Base-by-base conservation (phyloP, 2,888 invertebrate species). In the Agonopterix subpropinquella region DNA sequence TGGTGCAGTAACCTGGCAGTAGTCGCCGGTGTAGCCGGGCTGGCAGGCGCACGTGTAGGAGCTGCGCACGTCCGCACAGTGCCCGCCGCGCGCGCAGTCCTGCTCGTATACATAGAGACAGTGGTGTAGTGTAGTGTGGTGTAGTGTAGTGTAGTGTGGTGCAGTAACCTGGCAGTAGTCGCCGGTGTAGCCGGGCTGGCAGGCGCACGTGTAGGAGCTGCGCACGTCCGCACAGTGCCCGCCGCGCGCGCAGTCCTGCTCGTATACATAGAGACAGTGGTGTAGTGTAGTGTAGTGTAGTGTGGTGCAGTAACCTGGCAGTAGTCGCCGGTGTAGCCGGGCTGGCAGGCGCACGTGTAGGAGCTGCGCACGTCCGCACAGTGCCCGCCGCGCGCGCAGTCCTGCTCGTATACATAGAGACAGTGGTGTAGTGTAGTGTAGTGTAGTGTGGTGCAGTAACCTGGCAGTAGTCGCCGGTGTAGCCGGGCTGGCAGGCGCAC, bases 401-500 rank as follows among this genome's bases (percentile, higher is more conserved):
- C 93, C 36, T 85, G 80, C 65, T 95, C 92, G 78, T n/a, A n/a
- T n/a, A n/a, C n/a, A n/a, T n/a, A n/a, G n/a, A n/a, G n/a, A n/a
- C n/a, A n/a, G n/a, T n/a, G n/a, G n/a, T n/a, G n/a, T n/a, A n/a
- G n/a, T n/a, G n/a, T n/a, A n/a, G n/a, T n/a, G 92, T 13, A 9
- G 39, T 1, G 8, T 37, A 37, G 37, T 37, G 37, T 2, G 37
- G 37, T 37, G n/a, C 9, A 9, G n/a, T 9, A 45, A 79, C 80
- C 81, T 84, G 71, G 77, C 98, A 98, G 77, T 95, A 93, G 65
- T 94, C 93, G 2, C 95, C 95, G 18, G 91, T 87, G 74, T 93
- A 97, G 7, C 97, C 97, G 3, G 90, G 81, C 36, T 91, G 90
- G 76, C 97, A 98, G 48, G 92, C 89, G 79, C 97, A 98, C 28